Conservation (phyloP, 2,888 invertebrate species). For the Agrochola litura region DNA sequence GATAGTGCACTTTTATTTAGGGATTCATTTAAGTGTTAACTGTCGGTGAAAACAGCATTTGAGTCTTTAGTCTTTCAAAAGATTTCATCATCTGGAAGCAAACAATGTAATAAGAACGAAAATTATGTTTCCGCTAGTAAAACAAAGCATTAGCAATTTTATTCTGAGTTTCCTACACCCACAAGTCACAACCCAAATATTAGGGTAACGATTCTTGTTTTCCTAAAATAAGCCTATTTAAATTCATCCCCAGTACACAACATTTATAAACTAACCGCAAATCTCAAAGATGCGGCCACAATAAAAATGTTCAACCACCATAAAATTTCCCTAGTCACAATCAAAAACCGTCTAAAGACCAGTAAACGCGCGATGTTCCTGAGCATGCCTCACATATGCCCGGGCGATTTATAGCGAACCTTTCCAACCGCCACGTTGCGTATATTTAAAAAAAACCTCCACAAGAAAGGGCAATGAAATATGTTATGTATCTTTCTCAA, state of each 20-base stretch:
- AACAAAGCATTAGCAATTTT: not conserved
- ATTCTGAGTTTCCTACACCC: not conserved
- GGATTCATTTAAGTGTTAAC: too few species aligned
- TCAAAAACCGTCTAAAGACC: slow-evolving; percentile 61
- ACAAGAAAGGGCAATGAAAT: slow-evolving; percentile 77
- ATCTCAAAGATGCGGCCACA: slow-evolving; percentile 44
- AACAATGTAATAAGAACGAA: too few species aligned
- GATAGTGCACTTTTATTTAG: too few species aligned
- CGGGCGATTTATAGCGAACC: slow-evolving; percentile 81
- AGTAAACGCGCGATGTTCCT: slow-evolving; percentile 69
- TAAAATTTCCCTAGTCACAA: slow-evolving; percentile 61
- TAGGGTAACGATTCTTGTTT: not conserved
- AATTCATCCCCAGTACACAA: slow-evolving; percentile 29
- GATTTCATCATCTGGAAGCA: not conserved
- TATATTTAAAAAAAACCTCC: slow-evolving; percentile 73
- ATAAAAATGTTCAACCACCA: slow-evolving; percentile 60
- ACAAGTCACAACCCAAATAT: not conserved
- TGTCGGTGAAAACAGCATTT: too few species aligned
- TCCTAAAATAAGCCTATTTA: slow-evolving; percentile 31
- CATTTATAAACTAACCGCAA: slow-evolving; percentile 55
- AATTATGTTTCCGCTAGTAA: not conserved
- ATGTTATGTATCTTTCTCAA: slow-evolving; percentile 84
- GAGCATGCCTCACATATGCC: slow-evolving; percentile 76
- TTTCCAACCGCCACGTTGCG: slow-evolving; percentile 78
- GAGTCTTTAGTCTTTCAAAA: not conserved